These are phyloP conservation scores for Buphagus erythrorhynchus DNA, from an alignment of 2,797 vertebrate genomes.

Conservation along the genomic window DNA sequence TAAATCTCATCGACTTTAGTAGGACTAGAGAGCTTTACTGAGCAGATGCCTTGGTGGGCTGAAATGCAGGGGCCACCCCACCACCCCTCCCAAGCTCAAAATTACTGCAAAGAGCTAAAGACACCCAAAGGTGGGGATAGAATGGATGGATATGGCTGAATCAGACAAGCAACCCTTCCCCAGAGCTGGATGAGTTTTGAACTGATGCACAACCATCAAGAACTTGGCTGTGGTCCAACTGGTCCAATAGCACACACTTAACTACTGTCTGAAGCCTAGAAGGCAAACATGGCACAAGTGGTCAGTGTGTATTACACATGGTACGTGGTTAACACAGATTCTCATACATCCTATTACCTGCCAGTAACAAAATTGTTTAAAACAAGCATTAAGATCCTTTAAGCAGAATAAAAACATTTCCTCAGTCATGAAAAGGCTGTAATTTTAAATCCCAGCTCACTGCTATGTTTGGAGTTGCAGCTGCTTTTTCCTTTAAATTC, in stretches of 20 bases:
- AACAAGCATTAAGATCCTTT: constrained; percentile 50
- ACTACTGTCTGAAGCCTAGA: background rate
- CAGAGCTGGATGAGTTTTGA: background rate
- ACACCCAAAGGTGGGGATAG: background rate
- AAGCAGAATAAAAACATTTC: constrained; percentile 51
- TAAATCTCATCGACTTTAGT: background rate
- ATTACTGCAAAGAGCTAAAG: background rate
- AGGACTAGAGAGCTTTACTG: background rate
- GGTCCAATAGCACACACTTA: background rate
- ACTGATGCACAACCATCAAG: background rate
- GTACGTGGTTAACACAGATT: background rate
- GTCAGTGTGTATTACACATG: background rate
- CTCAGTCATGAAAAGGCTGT: constrained; percentile 11
- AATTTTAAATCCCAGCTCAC: constrained; percentile 51
- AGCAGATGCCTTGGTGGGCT: background rate
- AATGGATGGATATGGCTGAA: background rate
- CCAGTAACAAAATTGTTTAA: constrained; percentile 21
- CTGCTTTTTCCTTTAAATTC: constrained; percentile 29
- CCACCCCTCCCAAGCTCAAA: background rate
- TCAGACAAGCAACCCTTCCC: background rate
- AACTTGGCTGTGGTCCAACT: background rate
- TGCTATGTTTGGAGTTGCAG: constrained; percentile 19
- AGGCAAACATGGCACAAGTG: background rate
- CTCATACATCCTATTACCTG: background rate
- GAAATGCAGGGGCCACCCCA: rapidly evolving